Percentiles rank a stretch among this genome's conserved stretches.
phyloP scores from a whole-genome alignment of 2,888 invertebrate species.

The Rhamnusium bicolor region DNA sequence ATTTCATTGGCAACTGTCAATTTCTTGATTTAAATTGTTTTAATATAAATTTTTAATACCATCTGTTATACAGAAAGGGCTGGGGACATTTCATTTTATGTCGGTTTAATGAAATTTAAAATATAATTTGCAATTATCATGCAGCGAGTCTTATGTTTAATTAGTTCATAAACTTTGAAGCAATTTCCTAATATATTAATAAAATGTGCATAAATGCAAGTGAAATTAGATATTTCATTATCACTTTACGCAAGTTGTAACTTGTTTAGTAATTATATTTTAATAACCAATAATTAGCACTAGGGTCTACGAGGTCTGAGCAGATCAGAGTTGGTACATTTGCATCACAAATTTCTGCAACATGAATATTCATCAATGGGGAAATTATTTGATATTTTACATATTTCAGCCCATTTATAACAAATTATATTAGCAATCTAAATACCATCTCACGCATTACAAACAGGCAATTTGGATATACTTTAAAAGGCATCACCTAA shows the following conservation, averaged over 20 bases:
- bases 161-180: no score
- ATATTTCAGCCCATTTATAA: conserved; percentile 56
- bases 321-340: conserved; percentile 57
- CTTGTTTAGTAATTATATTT: conserved; percentile 60
- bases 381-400: conserved; percentile 64
- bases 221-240: conserved; percentile 45
- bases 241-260: conserved; percentile 44
- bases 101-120: no score
- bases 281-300: conserved; percentile 66
- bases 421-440: conserved; percentile 31
- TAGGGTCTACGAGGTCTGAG: conserved; percentile 52
- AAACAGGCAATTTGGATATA: conserved; percentile 29
- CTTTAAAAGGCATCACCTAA: conserved; percentile 1
- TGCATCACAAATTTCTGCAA: conserved; percentile 62
- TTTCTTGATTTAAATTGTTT: no score
- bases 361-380: conserved; percentile 64
- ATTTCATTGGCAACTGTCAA: no score
- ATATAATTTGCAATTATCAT: no score
- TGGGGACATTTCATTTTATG: no score
- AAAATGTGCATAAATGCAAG: conserved; percentile 26
- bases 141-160: no score
- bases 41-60: no score
- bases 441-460: conserved; percentile 29
- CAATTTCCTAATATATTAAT: conserved; percentile 1
- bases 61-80: no score